These are phyloP conservation scores for Bombus confusus DNA, from an alignment of 1,140 invertebrate species.

Conservation along the genomic window DNA sequence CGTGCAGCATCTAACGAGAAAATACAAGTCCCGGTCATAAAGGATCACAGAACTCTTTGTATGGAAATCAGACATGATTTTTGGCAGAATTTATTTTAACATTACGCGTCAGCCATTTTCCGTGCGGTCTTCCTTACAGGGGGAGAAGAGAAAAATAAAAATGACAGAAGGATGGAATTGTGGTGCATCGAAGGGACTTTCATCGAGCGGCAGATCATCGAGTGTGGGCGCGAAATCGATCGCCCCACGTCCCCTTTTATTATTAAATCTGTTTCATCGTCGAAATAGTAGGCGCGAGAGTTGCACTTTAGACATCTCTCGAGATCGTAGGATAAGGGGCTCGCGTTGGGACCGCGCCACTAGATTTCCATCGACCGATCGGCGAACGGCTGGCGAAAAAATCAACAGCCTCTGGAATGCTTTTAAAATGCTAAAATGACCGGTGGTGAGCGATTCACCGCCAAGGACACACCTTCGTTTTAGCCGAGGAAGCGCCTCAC, in stretches of 20 bases:
- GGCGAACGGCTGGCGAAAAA: conserved; percentile 55
- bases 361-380: conserved; percentile 51
- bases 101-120: conserved; percentile 23
- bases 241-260: conserved; percentile 44
- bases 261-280: conserved; percentile 57
- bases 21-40: not conserved
- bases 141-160: not conserved
- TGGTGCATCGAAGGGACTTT: conserved; percentile 3
- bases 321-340: conserved; percentile 50
- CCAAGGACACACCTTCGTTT: conserved; percentile 33
- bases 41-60: conserved; percentile 10
- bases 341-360: not conserved
- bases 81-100: conserved; percentile 26
- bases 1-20: not conserved
- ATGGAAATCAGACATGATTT: conserved; percentile 40
- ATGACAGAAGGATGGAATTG: conserved; percentile 18
- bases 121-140: not conserved
- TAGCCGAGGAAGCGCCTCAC: not conserved
- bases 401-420: conserved; percentile 60
- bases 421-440: conserved; percentile 72
- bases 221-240: conserved; percentile 64
- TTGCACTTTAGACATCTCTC: conserved; percentile 36
- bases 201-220: conserved; percentile 35
- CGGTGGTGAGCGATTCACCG: conserved; percentile 33
- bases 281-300: conserved; percentile 51